Percentiles rank a stretch among this genome's conserved stretches.
Conservation (phyloP, 2,888 invertebrate genomes). For the Cephalotes varians region DNA sequence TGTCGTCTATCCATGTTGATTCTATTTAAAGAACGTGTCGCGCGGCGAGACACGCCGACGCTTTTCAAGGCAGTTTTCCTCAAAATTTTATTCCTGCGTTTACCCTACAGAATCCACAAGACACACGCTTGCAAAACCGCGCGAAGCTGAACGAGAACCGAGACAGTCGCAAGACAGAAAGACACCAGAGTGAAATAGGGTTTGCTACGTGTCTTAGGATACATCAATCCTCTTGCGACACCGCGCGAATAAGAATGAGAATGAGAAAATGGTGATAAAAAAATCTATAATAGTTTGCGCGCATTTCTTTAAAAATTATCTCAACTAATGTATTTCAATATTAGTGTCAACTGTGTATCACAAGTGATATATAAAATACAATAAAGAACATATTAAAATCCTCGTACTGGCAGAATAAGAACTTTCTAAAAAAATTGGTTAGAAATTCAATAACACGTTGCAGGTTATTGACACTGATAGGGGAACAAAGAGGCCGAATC, state of each 20-base stretch:
- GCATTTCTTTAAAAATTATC: slow-evolving; percentile 1
- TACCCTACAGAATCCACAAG: slow-evolving; percentile 16
- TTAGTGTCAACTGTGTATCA: neutral
- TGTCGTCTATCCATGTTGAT: slow-evolving; percentile 49
- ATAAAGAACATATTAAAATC: neutral
- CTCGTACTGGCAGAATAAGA: neutral
- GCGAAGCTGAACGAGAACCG: neutral
- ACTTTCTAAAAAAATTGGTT: neutral
- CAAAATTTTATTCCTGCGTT: slow-evolving; percentile 44
- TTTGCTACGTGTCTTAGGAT: slow-evolving; percentile 28
- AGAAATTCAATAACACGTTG: neutral
- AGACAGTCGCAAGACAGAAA: slow-evolving; percentile 4
- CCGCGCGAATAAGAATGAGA: slow-evolving; percentile 13
- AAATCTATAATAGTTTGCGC: slow-evolving; percentile 9
- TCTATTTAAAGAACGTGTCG: slow-evolving; percentile 52
- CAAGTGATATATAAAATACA: neutral
- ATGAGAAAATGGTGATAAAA: neutral
- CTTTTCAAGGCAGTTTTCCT: slow-evolving; percentile 37
- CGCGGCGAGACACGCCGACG: slow-evolving; percentile 21
- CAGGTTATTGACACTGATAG: neutral
- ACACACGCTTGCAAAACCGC: neutral
- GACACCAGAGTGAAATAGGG: slow-evolving; percentile 25
- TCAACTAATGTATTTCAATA: neutral
- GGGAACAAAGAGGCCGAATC: neutral
- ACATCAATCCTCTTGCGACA: slow-evolving; percentile 24